Evolutionary conservation across 1,140 invertebrate genomes (phyloP).

Genomic region (Anadara kagoshimensis): DNA sequence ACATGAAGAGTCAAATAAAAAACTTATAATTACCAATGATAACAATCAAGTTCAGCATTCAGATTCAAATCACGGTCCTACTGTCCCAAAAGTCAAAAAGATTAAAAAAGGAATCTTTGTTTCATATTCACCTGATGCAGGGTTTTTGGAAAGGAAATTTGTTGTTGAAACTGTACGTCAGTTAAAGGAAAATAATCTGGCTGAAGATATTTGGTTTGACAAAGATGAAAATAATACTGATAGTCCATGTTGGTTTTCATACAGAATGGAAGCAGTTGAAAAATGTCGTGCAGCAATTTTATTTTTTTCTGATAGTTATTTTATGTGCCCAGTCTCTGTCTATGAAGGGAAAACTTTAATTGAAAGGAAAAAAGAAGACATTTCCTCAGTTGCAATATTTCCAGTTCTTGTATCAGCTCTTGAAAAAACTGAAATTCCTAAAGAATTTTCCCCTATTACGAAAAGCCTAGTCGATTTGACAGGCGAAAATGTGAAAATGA

Average conservation of each 20-base stretch:
- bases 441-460: slow-evolving; percentile 54
- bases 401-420: slow-evolving; percentile 58
- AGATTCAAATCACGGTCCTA: slow-evolving; percentile 2
- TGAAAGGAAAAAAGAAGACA: slow-evolving; percentile 58
- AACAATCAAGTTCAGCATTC: slow-evolving; percentile 2
- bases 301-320: slow-evolving; percentile 69
- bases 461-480: slow-evolving; percentile 64
- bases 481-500: slow-evolving; percentile 52
- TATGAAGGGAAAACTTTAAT: slow-evolving; percentile 68
- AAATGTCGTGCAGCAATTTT: slow-evolving; percentile 68
- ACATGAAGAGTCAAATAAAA: slow-evolving; percentile 1
- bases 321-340: slow-evolving; percentile 69
- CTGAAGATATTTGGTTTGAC: slow-evolving; percentile 73
- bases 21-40: neutral
- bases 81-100: slow-evolving; percentile 47
- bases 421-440: slow-evolving; percentile 63
- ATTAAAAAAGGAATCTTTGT: slow-evolving; percentile 70
- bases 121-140: slow-evolving; percentile 72
- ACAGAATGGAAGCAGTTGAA: slow-evolving; percentile 70
- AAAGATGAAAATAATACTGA: slow-evolving; percentile 71
- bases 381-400: slow-evolving; percentile 62
- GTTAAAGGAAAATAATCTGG: slow-evolving; percentile 71
- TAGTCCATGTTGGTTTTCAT: slow-evolving; percentile 70
- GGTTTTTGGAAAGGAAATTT: slow-evolving; percentile 70
- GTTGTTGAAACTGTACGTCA: slow-evolving; percentile 68